Evolutionary conservation across 2,888 invertebrate species (phyloP), one percentile per base, ranked within the genome.

Genomic region (Petrophora chlorosata): DNA sequence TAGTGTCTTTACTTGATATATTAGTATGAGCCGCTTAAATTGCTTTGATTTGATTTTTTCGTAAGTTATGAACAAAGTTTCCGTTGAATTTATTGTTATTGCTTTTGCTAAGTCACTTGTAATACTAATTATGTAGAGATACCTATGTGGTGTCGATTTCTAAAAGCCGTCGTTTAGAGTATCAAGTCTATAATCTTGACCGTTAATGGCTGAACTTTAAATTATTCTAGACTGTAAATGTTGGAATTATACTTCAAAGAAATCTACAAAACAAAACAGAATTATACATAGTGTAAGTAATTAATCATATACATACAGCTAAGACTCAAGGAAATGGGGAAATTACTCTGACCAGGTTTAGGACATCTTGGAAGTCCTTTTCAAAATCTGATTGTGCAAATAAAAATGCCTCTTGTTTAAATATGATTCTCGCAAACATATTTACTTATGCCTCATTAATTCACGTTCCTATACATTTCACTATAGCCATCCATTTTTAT

Each of bases 1-100:
- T 76, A 80, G 75, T 72, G 81, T 83, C 81, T 63, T 75, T 76
- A 56, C 63, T 70, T 79, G 79, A 85, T 82, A 77, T 74, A 83
- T 81, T 67, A 63, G 61, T 64, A 64, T 65, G 49, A 70, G 63
- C 58, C 54, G 61, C 45, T 63, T 59, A 56, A 56, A 63, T 46
- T 40, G 52, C 59, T 63, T 61, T 49, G 60, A 66, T 67, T 70
- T 64, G 56, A 50, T 65, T 61, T 62, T 60, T 61, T 58, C 54
- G 54, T 65, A 60, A 60, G 19, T 41, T 59, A 41, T 56, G 48
- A 43, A 44, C 45, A 48, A 47, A 57, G 52, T 61, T 65, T 63
- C 19, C 38, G 56, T 63, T 49, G n/a, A 53, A 65, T 65, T 60
- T 70, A 69, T 65, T 66, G 45, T 62, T 65, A 65, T 69, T 64